Percentiles rank a stretch among this genome's conserved stretches.
phyloP scores from a whole-genome alignment of 2,113 vertebrate species.

The Labrus mixtus region DNA sequence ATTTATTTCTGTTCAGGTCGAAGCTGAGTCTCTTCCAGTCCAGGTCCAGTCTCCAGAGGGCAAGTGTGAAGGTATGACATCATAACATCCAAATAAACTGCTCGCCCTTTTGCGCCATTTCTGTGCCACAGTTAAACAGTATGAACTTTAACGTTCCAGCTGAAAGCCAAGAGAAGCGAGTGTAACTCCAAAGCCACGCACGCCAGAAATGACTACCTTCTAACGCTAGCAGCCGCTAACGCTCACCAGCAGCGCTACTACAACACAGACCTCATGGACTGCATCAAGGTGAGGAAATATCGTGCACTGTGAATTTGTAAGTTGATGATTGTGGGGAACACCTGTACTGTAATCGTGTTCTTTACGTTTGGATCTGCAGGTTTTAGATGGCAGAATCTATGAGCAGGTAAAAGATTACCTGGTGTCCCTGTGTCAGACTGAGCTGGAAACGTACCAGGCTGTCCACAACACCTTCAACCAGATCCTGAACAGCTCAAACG shows the following conservation, averaged over 20 bases:
- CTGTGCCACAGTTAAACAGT: neutral
- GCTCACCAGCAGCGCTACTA: constrained; percentile 98
- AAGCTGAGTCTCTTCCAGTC: constrained; percentile 99
- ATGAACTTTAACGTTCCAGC: constrained; percentile 76
- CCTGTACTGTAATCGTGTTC: rapidly evolving
- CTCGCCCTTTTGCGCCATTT: neutral
- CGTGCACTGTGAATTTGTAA: neutral
- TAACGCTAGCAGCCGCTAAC: constrained; percentile 94
- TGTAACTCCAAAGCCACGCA: constrained; percentile 96
- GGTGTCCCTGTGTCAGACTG: constrained; percentile 93
- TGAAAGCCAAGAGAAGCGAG: constrained; percentile 95
- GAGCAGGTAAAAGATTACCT: constrained; percentile 96
- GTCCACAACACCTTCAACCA: constrained; percentile 92
- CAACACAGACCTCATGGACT: constrained; percentile 90
- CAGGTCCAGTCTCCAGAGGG: constrained; percentile 98
- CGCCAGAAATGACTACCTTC: constrained; percentile 96
- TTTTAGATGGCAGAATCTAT: constrained; percentile 91
- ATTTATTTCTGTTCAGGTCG: constrained; percentile 85
- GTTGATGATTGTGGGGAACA: neutral
- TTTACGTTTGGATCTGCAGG: constrained; percentile 74
- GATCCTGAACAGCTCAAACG: constrained; percentile 89
- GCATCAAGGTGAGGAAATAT: constrained; percentile 80
- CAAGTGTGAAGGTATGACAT: constrained; percentile 93
- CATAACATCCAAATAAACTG: neutral
- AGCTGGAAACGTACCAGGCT: constrained; percentile 90